Percentiles rank a stretch among this genome's conserved stretches.
Evolutionary conservation across 2,888 invertebrate genomes (phyloP).

Genomic region (Willowsia nigromaculata): DNA sequence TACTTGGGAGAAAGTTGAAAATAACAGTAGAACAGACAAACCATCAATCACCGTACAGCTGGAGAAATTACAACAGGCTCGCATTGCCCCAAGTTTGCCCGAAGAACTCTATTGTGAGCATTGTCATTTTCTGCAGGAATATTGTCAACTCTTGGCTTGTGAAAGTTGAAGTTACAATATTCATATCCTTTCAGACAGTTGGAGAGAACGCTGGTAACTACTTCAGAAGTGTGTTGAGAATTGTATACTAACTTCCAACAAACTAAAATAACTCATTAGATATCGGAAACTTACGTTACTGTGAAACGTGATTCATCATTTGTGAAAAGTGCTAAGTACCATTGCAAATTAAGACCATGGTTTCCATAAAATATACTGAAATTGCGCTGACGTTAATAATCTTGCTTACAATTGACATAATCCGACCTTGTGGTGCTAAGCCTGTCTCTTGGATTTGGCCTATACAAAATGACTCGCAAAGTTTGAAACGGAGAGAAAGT

Average conservation of each 20-base stretch:
- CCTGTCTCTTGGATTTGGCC: constrained; percentile 53
- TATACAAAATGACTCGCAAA: not conserved
- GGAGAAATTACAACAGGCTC: constrained; percentile 34
- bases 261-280: not conserved
- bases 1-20: not conserved
- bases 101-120: not conserved
- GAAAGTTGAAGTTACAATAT: no score
- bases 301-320: not conserved
- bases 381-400: not conserved
- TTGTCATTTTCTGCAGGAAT: no score
- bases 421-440: not conserved
- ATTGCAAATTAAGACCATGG: not conserved
- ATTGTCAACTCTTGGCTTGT: no score
- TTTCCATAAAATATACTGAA: not conserved
- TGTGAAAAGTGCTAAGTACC: not conserved
- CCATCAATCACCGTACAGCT: constrained; percentile 57
- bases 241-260: no score
- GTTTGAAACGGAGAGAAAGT: not conserved
- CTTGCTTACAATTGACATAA: not conserved
- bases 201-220: no score
- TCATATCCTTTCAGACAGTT: no score
- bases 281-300: not conserved
- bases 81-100: not conserved
- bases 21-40: not conserved
- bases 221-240: no score